These are phyloP conservation scores for Tiphia femorata DNA, from an alignment of 2,888 invertebrate species.

Conservation along the genomic window DNA sequence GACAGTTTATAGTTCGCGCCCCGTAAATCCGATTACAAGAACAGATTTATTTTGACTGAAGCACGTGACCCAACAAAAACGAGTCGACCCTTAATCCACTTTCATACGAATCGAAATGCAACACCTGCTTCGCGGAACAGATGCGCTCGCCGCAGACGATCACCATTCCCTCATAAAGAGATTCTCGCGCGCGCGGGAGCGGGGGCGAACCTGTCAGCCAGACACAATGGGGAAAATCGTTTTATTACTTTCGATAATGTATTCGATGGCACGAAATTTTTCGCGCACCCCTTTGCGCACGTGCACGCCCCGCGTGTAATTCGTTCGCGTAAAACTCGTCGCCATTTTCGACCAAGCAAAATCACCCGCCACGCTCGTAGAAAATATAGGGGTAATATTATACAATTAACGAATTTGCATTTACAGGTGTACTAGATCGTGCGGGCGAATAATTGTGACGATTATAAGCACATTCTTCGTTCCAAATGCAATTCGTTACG, in stretches of 20 bases:
- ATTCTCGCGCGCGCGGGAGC: conserved; percentile 18
- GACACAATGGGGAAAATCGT: conserved; percentile 22
- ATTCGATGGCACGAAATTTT: conserved; percentile 40
- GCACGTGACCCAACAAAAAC: conserved; percentile 68
- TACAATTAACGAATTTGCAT: no score
- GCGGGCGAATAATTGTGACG: no score
- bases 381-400: neutral
- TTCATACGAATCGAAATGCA: conserved; percentile 48
- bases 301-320: neutral
- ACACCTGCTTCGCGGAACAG: conserved; percentile 57
- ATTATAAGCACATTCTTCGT: no score
- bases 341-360: neutral
- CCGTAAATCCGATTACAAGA: conserved; percentile 55
- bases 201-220: conserved; percentile 49
- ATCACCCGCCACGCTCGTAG: neutral
- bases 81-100: conserved; percentile 49
- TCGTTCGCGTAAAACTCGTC: neutral
- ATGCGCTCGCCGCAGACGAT: conserved; percentile 50
- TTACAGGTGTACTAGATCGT: no score
- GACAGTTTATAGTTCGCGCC: conserved; percentile 30
- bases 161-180: conserved; percentile 33
- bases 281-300: neutral
- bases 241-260: conserved; percentile 49
- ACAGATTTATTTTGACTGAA: conserved; percentile 65
- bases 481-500: no score